Base-by-base conservation (phyloP, 2,888 invertebrate genomes). In the Morpho deidamia region DNA sequence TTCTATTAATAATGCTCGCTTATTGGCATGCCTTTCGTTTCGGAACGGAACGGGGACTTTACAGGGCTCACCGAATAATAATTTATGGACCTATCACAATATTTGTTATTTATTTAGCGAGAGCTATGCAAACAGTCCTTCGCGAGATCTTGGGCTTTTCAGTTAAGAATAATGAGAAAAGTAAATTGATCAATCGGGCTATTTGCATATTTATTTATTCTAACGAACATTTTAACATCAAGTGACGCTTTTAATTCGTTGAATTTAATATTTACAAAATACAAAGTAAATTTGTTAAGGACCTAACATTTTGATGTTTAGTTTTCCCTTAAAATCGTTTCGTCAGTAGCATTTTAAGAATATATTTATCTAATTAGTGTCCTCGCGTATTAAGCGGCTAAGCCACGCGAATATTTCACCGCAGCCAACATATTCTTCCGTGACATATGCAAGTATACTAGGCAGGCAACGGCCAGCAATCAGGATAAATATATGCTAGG, bases 51-150 rank as follows among this genome's bases (percentile, higher is more conserved):
- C 48, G 47, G 52, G 58, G 50, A 57, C 47, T 60, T 65, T 61
- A 62, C 48, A 48, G 58, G 53, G 51, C 56, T 59, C 55, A 56
- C 59, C 44, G 56, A 61, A 60, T 58, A 60, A 64, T 67, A 65
- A 67, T 65, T 69, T 67, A 67, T 62, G 56, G 60, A 59, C 56
- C 57, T 58, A 56, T 58, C 60, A 61, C 56, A 65, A 67, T 68
- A 69, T 68, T 67, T 67, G 62, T 65, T 67, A 68, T 67, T 68
- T 67, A 65, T 66, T 64, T 64, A 64, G 42, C 57, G 56, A 51
- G 51, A 44, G 55, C 53, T 50, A 42, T 47, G 40, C 51, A 56
- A 58, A 56, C 55, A 45, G 49, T 40, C 51, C 53, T 43, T 38
- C 7, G 43, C 43, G 46, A 51, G 56, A 53, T 54, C 46, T 38